These are phyloP conservation scores for Apistogramma diplotaenia DNA, from an alignment of 2,113 vertebrate species.

Conservation along the genomic window DNA sequence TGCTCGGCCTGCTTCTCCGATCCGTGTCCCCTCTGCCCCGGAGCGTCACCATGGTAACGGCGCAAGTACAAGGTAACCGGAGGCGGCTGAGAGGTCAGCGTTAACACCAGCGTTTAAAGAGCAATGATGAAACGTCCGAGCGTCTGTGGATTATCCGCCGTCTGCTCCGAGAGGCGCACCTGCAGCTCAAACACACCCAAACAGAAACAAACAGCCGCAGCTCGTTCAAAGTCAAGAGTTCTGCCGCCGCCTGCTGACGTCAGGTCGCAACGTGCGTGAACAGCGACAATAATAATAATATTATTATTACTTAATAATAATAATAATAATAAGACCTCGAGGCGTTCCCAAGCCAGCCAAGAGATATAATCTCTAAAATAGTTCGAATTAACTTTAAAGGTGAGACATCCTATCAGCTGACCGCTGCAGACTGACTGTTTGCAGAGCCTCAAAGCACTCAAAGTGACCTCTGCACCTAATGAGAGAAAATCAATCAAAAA, in stretches of 20 bases:
- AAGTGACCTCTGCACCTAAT: too few species aligned
- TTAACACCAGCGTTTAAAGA: neutral
- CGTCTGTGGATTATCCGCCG: rapidly evolving
- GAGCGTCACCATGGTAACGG: slow-evolving; percentile 41
- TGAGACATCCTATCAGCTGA: too few species aligned
- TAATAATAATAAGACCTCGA: too few species aligned
- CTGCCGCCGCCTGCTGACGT: slow-evolving; percentile 34
- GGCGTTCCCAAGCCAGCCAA: too few species aligned
- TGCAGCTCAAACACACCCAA: neutral
- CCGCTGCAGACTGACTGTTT: too few species aligned
- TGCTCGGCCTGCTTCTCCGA: neutral
- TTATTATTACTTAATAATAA: too few species aligned
- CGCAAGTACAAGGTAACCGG: neutral
- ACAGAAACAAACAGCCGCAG: rapidly evolving
- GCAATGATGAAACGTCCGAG: rapidly evolving
- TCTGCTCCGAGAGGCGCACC: neutral
- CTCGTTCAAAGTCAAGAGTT: neutral
- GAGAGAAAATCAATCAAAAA: too few species aligned
- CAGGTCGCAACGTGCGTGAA: neutral
- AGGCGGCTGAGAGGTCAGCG: neutral
- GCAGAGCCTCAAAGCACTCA: too few species aligned
- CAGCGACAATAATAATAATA: too few species aligned
- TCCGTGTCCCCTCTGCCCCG: neutral
- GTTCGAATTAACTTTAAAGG: too few species aligned
- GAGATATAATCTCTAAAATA: too few species aligned